Evolutionary conservation across 1,140 invertebrate genomes (phyloP), one percentile per base, ranked within the genome.

Genomic region (Arion vulgaris): DNA sequence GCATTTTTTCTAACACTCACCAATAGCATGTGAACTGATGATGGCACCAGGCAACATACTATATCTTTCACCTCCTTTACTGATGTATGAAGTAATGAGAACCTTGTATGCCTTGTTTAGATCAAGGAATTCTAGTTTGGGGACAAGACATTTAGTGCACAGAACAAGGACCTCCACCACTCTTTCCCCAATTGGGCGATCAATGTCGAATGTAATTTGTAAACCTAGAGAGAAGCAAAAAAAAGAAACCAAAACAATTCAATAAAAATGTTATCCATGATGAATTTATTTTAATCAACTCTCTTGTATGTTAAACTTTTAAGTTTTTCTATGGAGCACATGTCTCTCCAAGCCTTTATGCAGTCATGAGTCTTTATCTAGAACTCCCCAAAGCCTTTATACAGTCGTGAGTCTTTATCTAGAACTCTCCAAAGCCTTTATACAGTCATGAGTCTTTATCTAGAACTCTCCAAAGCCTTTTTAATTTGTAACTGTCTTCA

Each of bases 41-140:
- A 76, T 36, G 51, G 17, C 26, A 7, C 13, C 28, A 1, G 39
- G 39, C 17, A 76, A 28, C 74, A 76, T 53, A 49, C 32, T 53
- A 80, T 92, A 94, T 0, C 94, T 94, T 86, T 96, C 95, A 28
- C 95, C 95, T 17, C 95, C 95, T 2, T 91, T 88, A 0, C 94
- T 92, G 17, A 96, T 88, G 87, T 95, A 96, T 78, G 93, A 93
- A 66, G 93, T 92, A 36, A 95, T 92, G 5, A 88, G 68, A 0
- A 88, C 49, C n/a, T 82, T 78, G 66, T 88, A 88, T 45, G 82
- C 62, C 62, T 83, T 82, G 7, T 41, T 23, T 39, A 73, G 45
- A 11, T 92, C 45, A 32, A 88, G 53, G 0, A 45, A 41, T 36
- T 81, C 80, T 51, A 77, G 81, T 41, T 72, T 36, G 23, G 96